Evolutionary conservation across 2,113 vertebrate species (phyloP).

Genomic region (Melospiza melodia): DNA sequence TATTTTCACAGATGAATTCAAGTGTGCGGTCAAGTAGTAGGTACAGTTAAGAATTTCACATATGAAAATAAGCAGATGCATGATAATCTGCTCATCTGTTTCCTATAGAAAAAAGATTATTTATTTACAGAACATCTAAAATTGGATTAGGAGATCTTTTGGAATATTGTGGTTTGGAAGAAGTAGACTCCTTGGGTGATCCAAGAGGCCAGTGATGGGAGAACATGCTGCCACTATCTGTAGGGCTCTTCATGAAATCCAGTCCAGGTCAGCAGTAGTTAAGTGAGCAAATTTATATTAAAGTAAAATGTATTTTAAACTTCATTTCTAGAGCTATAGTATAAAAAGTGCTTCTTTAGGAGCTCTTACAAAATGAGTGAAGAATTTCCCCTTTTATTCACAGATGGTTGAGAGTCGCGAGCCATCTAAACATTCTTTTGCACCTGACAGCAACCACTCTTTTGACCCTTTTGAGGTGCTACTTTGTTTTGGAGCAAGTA

Average conservation of each 20-base stretch:
- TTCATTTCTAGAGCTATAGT: background rate
- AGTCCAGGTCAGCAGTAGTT: background rate
- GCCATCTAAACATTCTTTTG: background rate
- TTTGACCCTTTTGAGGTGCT: background rate
- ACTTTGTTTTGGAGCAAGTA: background rate
- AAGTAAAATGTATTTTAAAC: background rate
- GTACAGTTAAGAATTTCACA: background rate
- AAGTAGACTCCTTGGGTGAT: background rate
- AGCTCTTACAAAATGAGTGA: background rate
- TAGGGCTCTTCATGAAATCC: background rate
- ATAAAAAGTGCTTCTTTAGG: background rate
- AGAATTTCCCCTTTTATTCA: background rate
- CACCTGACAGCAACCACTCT: fast-evolving
- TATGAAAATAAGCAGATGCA: background rate
- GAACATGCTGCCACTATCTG: background rate
- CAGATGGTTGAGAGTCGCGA: background rate
- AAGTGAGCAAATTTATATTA: too few species aligned
- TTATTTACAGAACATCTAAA: background rate
- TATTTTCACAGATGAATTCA: background rate
- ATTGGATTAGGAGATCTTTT: background rate
- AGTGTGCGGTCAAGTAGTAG: background rate
- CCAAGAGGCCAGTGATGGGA: background rate
- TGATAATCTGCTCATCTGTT: background rate
- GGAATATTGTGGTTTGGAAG: background rate
- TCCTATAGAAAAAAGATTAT: background rate